A percentile compares a stretch with the other conserved stretches of the same genome.
Evolutionary conservation across 1,140 invertebrate species (phyloP).

Genomic region (Acromyrmex charruanus): DNA sequence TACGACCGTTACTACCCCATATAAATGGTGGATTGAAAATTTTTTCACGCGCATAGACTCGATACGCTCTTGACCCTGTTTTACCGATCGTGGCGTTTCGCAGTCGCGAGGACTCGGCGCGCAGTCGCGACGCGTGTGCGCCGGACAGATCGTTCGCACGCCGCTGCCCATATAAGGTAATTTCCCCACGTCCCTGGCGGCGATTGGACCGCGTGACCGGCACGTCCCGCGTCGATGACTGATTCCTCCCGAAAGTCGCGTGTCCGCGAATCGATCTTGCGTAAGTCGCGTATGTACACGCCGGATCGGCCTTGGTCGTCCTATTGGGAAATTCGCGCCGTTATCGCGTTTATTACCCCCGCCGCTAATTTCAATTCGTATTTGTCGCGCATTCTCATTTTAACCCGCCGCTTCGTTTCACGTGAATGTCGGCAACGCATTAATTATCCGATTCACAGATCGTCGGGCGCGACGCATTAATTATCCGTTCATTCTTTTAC

Average conservation of each 20-base stretch:
- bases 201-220: slow-evolving; percentile 84
- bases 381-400: background rate
- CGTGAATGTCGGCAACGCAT: too few relatives aligned
- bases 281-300: background rate
- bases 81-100: background rate
- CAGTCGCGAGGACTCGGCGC: background rate
- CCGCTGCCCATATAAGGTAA: slow-evolving; percentile 87
- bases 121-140: slow-evolving; percentile 67
- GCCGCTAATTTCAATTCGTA: background rate
- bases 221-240: slow-evolving; percentile 71
- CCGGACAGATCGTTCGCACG: slow-evolving; percentile 74
- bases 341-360: background rate
- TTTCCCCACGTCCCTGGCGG: slow-evolving; percentile 85
- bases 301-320: background rate
- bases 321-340: background rate
- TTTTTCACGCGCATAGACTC: too few relatives aligned
- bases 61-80: background rate
- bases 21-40: background rate
- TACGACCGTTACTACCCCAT: too few relatives aligned
- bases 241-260: slow-evolving; percentile 57
- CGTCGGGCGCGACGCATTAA: too few relatives aligned
- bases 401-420: too few relatives aligned
- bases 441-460: too few relatives aligned
- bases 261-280: slow-evolving; percentile 3
- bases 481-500: background rate